Conservation (phyloP, 2,888 invertebrate genomes). For the Phyllotreta striolata region DNA sequence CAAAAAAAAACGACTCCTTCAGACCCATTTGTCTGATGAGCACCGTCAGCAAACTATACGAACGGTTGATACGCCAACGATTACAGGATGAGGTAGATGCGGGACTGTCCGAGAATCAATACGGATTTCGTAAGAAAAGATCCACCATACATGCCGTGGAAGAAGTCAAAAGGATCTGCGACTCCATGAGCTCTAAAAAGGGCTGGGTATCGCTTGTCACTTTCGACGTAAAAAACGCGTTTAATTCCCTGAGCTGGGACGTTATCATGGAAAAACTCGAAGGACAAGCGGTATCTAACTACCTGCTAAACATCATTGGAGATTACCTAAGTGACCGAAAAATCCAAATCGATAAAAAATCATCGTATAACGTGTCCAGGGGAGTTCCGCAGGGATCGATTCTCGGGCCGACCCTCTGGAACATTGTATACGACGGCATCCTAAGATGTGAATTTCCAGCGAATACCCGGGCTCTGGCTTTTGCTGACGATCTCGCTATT, state of each 20-base stretch:
- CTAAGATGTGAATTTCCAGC: too few species aligned
- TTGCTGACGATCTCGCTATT: too few species aligned
- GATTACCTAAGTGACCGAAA: not conserved
- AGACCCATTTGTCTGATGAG: constrained; percentile 10
- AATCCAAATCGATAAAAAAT: too few species aligned
- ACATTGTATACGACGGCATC: too few species aligned
- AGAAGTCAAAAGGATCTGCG: not conserved
- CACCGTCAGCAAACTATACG: not conserved
- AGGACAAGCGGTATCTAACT: not conserved
- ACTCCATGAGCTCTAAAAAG: not conserved
- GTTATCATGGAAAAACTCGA: not conserved
- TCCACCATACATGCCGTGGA: constrained; percentile 16
- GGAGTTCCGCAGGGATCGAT: too few species aligned
- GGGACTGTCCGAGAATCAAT: constrained; percentile 10
- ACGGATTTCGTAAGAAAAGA: constrained; percentile 7
- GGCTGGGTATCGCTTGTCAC: constrained; percentile 2
- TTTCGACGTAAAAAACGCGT: constrained; percentile 10
- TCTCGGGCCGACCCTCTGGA: too few species aligned
- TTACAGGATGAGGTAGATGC: not conserved
- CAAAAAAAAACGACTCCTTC: not conserved
- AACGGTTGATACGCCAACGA: not conserved
- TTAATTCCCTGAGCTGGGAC: constrained; percentile 9
- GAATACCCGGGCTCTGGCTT: too few species aligned
- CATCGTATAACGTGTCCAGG: too few species aligned
- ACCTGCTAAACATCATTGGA: not conserved